phyloP scores from a whole-genome alignment of 2,113 vertebrate species.

The Heliornis fulica region DNA sequence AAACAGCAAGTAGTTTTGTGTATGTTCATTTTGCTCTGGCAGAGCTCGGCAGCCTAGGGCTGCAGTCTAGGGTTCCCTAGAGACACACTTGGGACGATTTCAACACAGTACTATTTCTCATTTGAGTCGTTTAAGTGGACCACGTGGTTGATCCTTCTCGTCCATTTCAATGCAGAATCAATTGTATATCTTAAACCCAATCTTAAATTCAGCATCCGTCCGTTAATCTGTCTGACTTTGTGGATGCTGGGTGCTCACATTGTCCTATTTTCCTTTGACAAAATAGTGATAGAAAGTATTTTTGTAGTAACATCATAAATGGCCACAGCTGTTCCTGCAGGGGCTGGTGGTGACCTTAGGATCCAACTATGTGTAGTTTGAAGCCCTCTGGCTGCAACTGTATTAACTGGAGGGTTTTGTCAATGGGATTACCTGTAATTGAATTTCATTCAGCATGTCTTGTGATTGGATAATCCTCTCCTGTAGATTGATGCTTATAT shows the following conservation, averaged over 20 bases:
- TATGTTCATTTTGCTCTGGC: neutral
- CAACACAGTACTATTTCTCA: neutral
- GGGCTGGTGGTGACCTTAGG: rapidly evolving
- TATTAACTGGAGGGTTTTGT: neutral
- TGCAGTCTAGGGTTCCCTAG: neutral
- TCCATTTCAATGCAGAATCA: neutral
- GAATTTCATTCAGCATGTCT: neutral
- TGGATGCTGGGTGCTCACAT: rapidly evolving
- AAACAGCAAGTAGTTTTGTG: neutral
- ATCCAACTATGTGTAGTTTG: rapidly evolving
- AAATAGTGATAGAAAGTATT: neutral
- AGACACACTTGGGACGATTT: neutral
- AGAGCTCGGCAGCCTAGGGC: neutral
- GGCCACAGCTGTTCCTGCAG: neutral
- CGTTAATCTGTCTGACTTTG: neutral
- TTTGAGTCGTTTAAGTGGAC: neutral
- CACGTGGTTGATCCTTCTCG: neutral
- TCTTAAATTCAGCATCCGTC: neutral
- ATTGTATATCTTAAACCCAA: neutral
- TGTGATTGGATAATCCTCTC: neutral
- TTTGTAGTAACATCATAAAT: neutral
- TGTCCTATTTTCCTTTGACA: rapidly evolving
- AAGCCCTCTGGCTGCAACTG: neutral
- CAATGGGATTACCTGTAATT: neutral
- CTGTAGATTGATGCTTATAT: neutral